Conservation (phyloP, 2,888 invertebrate species). For the Sturmia bella region DNA sequence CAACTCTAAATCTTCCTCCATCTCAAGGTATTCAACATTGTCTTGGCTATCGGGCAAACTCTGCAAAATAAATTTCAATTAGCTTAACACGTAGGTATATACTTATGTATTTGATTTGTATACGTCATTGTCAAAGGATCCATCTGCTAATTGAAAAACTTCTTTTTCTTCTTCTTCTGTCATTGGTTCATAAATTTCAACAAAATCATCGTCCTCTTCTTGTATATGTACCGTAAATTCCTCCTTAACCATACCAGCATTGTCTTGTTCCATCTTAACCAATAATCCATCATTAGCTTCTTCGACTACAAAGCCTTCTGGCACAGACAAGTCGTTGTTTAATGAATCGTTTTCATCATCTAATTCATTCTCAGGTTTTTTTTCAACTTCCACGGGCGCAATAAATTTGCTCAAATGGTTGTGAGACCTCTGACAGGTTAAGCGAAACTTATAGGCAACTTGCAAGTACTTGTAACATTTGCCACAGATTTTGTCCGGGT, state of each 20-base stretch:
- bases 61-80: conserved; percentile 28
- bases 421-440: conserved; percentile 77
- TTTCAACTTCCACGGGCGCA: conserved; percentile 77
- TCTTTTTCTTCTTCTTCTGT: conserved; percentile 73
- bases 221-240: conserved; percentile 73
- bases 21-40: conserved; percentile 77
- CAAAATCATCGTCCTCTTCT: conserved; percentile 76
- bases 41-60: conserved; percentile 66
- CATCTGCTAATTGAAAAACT: conserved; percentile 69
- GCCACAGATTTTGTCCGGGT: conserved; percentile 78
- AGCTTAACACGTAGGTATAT: background rate
- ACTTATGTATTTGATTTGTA: background rate
- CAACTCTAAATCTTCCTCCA: conserved; percentile 71
- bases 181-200: conserved; percentile 76
- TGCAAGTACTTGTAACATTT: conserved; percentile 76
- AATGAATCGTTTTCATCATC: conserved; percentile 35
- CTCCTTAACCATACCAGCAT: conserved; percentile 72
- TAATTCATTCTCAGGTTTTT: conserved; percentile 68
- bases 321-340: conserved; percentile 17
- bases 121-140: conserved; percentile 62
- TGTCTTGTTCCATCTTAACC: conserved; percentile 71
- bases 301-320: conserved; percentile 63
- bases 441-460: conserved; percentile 76
- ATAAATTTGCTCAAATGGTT: conserved; percentile 78
- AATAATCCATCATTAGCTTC: conserved; percentile 69